phyloP scores from a whole-genome alignment of 1,140 invertebrate genomes.

The Calliopsis andreniformis region DNA sequence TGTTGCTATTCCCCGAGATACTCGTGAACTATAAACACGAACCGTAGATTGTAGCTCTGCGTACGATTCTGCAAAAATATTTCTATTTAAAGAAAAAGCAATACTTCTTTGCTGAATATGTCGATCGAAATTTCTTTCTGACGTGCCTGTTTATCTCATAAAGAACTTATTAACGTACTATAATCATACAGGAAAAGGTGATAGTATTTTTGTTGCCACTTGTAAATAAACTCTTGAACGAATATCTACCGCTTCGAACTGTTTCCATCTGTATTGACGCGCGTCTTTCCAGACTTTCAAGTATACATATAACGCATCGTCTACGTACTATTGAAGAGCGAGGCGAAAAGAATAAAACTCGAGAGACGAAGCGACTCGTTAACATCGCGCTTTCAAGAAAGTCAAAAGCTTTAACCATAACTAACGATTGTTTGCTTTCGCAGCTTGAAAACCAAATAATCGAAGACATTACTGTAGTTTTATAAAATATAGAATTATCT shows the following conservation, averaged over 20 bases:
- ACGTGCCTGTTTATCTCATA: slow-evolving; percentile 49
- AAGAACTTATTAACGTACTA: slow-evolving; percentile 48
- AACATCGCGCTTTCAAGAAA: no score
- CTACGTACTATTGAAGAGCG: no score
- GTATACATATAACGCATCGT: neutral
- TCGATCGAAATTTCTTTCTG: slow-evolving; percentile 44
- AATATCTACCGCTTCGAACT: slow-evolving; percentile 27
- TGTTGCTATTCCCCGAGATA: slow-evolving; percentile 22
- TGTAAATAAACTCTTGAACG: slow-evolving; percentile 53
- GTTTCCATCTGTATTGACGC: neutral
- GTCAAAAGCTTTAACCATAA: no score
- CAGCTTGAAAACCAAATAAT: no score
- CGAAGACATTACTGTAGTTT: no score
- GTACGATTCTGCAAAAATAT: slow-evolving; percentile 41
- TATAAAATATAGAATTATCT: no score
- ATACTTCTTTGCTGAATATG: slow-evolving; percentile 43
- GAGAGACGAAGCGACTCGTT: no score
- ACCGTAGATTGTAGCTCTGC: slow-evolving; percentile 36
- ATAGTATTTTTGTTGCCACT: slow-evolving; percentile 56
- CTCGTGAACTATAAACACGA: slow-evolving; percentile 37
- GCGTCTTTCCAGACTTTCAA: neutral
- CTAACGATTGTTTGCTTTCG: no score
- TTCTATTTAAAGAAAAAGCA: slow-evolving; percentile 39
- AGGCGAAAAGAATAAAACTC: no score
- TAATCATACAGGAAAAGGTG: slow-evolving; percentile 52